Conservation (phyloP, 2,888 invertebrate species). For the Barypeithes pellucidus region DNA sequence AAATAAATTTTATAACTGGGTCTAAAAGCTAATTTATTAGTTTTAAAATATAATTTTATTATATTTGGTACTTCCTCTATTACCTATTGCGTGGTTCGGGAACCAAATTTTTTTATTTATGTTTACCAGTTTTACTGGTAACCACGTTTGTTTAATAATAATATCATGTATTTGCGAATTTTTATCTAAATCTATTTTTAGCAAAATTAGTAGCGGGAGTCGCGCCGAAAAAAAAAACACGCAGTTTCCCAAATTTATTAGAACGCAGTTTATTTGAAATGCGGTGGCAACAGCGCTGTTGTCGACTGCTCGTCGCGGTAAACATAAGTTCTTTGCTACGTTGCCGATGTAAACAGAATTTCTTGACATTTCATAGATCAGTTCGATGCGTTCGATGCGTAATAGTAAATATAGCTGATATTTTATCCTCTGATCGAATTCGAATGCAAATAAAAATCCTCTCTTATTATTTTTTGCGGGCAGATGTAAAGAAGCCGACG, state of each 20-base stretch:
- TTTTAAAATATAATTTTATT: background rate
- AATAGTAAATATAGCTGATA: no score
- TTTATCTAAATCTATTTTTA: constrained; percentile 31
- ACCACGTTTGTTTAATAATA: constrained; percentile 3
- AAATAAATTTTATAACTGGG: no score
- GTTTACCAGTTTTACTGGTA: constrained; percentile 1
- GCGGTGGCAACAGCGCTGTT: constrained; percentile 47
- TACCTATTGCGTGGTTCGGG: background rate
- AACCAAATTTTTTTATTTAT: background rate
- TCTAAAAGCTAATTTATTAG: background rate
- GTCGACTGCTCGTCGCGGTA: constrained; percentile 40
- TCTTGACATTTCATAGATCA: no score
- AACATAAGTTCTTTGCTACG: constrained; percentile 32
- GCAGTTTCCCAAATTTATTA: constrained; percentile 17
- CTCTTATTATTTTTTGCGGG: no score
- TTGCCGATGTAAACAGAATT: constrained; percentile 7
- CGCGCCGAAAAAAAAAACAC: constrained; percentile 7
- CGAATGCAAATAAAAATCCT: no score
- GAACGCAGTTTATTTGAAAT: constrained; percentile 38
- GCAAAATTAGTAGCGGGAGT: background rate
- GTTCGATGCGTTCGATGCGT: no score
- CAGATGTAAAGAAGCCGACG: no score
- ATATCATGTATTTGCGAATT: background rate
- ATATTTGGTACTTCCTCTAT: background rate
- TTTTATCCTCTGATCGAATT: no score